Percentiles rank a stretch among this genome's conserved stretches.
phyloP scores from a whole-genome alignment of 1,140 invertebrate species.

The Cotesia chilonis region DNA sequence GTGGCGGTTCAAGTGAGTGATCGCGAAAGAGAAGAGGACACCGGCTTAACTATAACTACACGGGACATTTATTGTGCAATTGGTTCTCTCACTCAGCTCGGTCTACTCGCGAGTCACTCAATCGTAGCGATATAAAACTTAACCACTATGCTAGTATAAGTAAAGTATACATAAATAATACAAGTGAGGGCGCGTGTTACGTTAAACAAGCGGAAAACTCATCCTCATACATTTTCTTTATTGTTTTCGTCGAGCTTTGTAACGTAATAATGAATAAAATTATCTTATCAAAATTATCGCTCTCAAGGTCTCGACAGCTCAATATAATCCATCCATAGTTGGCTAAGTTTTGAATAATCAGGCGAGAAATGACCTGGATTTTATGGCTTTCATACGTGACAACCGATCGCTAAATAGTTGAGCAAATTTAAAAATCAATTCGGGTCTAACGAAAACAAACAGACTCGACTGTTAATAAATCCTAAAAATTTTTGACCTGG shows the following conservation, averaged over 20 bases:
- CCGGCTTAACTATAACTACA: background rate
- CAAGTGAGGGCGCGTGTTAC: conserved; percentile 48
- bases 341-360: background rate
- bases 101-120: conserved; percentile 47
- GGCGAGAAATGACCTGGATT: conserved; percentile 17
- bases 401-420: conserved; percentile 30
- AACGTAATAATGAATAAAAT: background rate
- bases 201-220: conserved; percentile 58
- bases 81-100: conserved; percentile 39
- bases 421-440: conserved; percentile 27
- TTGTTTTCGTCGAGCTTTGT: conserved; percentile 13
- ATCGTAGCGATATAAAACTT: conserved; percentile 46
- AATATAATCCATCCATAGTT: no score
- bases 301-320: background rate
- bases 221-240: conserved; percentile 41
- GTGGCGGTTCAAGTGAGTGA: conserved; percentile 20
- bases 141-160: background rate
- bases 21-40: conserved; percentile 46
- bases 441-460: conserved; percentile 5
- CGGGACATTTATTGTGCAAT: conserved; percentile 30
- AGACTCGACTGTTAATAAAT: conserved; percentile 18
- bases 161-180: conserved; percentile 17
- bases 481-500: conserved; percentile 9
- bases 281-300: conserved; percentile 6
- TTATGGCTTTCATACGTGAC: conserved; percentile 32